Conservation (phyloP, 2,797 vertebrate genomes). For the Oophaga sylvatica region DNA sequence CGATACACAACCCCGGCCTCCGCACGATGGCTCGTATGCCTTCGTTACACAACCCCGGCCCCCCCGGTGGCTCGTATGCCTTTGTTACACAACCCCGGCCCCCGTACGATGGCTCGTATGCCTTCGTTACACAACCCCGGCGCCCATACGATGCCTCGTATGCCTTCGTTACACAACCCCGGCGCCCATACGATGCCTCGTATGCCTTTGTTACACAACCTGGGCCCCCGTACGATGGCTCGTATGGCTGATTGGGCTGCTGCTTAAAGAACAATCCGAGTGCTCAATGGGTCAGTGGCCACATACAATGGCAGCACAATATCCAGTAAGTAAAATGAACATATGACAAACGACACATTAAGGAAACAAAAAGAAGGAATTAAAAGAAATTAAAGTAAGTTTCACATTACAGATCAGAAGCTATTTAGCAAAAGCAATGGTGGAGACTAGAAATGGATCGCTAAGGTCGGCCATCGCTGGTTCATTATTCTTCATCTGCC, state of each 20-base stretch:
- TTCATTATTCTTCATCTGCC: neutral
- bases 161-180: no score
- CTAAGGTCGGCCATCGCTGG: neutral
- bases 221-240: no score
- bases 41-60: no score
- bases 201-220: no score
- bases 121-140: no score
- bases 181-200: no score
- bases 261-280: neutral
- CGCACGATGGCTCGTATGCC: no score
- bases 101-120: no score
- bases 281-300: neutral
- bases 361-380: neutral
- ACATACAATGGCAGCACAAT: neutral
- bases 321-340: neutral
- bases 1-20: no score
- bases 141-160: no score
- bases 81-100: no score
- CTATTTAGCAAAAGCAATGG: neutral
- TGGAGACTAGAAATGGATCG: neutral
- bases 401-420: neutral
- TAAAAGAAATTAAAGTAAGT: neutral
- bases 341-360: neutral
- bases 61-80: no score
- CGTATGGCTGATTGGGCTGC: neutral